A percentile compares a stretch with the other conserved stretches of the same genome.
Conservation (phyloP, 2,113 vertebrate species). For the Petrocephalus microphthalmus region DNA sequence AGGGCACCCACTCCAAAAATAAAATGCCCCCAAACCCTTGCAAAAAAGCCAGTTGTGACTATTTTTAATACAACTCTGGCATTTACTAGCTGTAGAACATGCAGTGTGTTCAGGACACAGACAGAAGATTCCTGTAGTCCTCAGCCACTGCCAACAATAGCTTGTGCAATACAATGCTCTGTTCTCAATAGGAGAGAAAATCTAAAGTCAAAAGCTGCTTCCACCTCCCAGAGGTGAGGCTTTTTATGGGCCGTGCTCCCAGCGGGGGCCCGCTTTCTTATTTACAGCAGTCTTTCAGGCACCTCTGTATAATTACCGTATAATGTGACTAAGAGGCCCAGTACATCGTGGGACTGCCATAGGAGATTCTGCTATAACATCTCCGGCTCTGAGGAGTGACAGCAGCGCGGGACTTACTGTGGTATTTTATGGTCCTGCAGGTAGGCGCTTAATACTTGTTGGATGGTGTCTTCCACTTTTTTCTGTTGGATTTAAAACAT, state of each 20-base stretch:
- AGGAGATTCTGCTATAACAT: background rate
- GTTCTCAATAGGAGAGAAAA: background rate
- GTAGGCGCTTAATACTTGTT: slow-evolving; percentile 75
- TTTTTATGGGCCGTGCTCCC: background rate
- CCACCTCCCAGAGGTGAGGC: background rate
- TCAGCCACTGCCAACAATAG: background rate
- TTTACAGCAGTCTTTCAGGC: background rate
- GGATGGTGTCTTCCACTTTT: slow-evolving; percentile 79
- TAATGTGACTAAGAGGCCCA: background rate
- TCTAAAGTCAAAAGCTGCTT: background rate
- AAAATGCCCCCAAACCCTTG: background rate
- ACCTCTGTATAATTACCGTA: background rate
- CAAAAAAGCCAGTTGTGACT: background rate
- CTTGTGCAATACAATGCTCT: background rate
- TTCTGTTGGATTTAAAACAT: slow-evolving; percentile 51
- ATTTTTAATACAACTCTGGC: background rate
- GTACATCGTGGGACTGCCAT: background rate
- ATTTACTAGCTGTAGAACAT: background rate
- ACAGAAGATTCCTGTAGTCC: background rate
- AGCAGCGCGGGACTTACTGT: slow-evolving; percentile 65
- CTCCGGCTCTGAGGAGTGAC: background rate
- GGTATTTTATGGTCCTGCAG: slow-evolving; percentile 70
- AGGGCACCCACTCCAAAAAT: background rate
- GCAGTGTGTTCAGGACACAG: background rate
- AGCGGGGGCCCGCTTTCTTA: background rate